Percentiles rank a stretch among this genome's conserved stretches.
Conservation (phyloP, 2,113 vertebrate genomes). For the Percina caprodes region DNA sequence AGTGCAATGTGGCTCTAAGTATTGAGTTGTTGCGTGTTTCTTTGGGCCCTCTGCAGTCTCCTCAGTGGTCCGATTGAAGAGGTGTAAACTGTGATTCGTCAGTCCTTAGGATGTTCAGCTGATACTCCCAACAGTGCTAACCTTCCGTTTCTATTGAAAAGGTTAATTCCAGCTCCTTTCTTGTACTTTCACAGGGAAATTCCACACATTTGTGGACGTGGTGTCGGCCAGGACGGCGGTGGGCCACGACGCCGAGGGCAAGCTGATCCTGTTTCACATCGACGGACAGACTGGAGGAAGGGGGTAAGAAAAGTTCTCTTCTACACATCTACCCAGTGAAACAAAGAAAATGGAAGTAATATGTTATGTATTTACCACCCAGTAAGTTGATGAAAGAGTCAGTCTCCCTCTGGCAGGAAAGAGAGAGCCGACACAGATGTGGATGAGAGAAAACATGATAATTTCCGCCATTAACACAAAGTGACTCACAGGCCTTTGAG, state of each 20-base stretch:
- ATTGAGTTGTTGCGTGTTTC: too few species aligned
- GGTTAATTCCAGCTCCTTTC: neutral
- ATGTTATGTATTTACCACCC: neutral
- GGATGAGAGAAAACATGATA: neutral
- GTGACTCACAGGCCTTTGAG: slow-evolving; percentile 5
- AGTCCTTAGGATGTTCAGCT: neutral
- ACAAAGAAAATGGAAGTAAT: neutral
- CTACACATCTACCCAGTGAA: neutral
- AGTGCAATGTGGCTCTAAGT: too few species aligned
- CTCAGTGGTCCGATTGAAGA: too few species aligned
- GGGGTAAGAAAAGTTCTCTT: slow-evolving; percentile 85
- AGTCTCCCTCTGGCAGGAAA: neutral
- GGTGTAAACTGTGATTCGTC: too few species aligned
- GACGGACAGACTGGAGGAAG: slow-evolving; percentile 90
- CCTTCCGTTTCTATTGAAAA: too few species aligned
- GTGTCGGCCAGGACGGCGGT: slow-evolving; percentile 91
- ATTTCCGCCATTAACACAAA: slow-evolving; percentile 15
- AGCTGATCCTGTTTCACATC: slow-evolving; percentile 88
- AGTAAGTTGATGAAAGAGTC: neutral
- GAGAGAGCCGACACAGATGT: too few species aligned
- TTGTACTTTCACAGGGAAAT: slow-evolving; percentile 76
- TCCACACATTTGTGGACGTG: slow-evolving; percentile 87
- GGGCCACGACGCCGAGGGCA: slow-evolving; percentile 89
- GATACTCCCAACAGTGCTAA: too few species aligned
- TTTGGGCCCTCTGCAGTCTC: too few species aligned